phyloP scores from a whole-genome alignment of 2,113 vertebrate genomes.

The Sturnira hondurensis region DNA sequence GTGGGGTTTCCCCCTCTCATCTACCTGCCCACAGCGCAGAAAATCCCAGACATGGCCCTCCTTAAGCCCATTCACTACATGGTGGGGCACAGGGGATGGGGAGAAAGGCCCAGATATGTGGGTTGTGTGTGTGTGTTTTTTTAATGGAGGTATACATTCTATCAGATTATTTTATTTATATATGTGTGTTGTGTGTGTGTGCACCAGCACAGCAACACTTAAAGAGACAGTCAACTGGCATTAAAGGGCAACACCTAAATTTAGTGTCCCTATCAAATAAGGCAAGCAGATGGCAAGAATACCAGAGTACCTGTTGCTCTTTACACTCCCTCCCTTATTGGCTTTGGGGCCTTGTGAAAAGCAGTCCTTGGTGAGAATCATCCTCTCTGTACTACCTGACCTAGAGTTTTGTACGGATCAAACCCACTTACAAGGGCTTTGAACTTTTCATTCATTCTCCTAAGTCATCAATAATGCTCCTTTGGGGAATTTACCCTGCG shows the following conservation, averaged over 20 bases:
- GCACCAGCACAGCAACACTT: neutral
- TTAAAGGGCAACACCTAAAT: slow-evolving; percentile 25
- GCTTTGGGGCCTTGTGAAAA: neutral
- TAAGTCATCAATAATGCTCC: neutral
- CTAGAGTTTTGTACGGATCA: neutral
- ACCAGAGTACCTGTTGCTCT: neutral
- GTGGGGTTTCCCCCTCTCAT: neutral
- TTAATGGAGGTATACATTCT: neutral
- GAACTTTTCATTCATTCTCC: neutral
- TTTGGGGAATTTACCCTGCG: neutral
- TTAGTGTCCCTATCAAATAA: neutral
- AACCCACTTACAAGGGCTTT: neutral
- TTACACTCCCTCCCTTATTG: neutral
- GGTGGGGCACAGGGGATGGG: neutral
- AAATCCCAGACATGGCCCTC: neutral
- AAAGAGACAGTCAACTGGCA: neutral
- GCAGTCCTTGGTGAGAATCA: neutral
- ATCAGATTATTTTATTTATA: neutral
- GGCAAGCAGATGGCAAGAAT: neutral
- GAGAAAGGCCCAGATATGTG: neutral
- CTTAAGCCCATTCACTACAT: neutral
- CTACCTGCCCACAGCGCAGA: neutral
- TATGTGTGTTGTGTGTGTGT: neutral
- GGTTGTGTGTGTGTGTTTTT: neutral
- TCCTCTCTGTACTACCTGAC: neutral